Percentiles rank a stretch among this genome's conserved stretches.
These are phyloP conservation scores for Phylloscopus trochiloides DNA, from an alignment of 2,113 vertebrate genomes.

Conservation along the genomic window DNA sequence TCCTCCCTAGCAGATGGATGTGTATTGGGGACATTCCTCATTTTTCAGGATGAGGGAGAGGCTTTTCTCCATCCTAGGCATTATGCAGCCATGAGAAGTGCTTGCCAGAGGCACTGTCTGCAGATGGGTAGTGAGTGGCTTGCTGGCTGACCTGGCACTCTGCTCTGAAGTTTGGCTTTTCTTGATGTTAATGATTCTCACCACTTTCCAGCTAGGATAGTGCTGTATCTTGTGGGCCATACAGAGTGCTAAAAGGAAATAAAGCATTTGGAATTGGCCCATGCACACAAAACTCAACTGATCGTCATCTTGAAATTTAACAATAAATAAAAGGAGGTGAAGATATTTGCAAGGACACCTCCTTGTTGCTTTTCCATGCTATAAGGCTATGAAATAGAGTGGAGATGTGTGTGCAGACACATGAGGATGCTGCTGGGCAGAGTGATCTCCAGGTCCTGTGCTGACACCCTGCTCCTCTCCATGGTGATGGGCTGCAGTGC, in stretches of 20 bases:
- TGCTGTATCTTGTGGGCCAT: not conserved
- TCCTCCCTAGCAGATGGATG: not conserved
- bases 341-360: not conserved
- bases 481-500: not conserved
- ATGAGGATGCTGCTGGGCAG: not conserved
- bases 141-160: not conserved
- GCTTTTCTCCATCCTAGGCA: not conserved
- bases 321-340: not conserved
- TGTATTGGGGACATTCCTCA: not conserved
- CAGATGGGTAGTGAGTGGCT: not conserved
- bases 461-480: not conserved
- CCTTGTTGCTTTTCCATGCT: not conserved
- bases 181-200: not conserved
- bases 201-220: not conserved
- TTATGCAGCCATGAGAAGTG: not conserved
- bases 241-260: not conserved
- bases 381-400: not conserved
- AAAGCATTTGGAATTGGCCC: not conserved
- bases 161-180: not conserved
- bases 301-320: not conserved
- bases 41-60: not conserved
- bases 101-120: not conserved
- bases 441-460: not conserved
- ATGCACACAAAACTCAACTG: not conserved
- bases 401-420: not conserved